These are phyloP conservation scores for Peromyscus eremicus DNA, from an alignment of 2,797 vertebrate species.

Conservation along the genomic window DNA sequence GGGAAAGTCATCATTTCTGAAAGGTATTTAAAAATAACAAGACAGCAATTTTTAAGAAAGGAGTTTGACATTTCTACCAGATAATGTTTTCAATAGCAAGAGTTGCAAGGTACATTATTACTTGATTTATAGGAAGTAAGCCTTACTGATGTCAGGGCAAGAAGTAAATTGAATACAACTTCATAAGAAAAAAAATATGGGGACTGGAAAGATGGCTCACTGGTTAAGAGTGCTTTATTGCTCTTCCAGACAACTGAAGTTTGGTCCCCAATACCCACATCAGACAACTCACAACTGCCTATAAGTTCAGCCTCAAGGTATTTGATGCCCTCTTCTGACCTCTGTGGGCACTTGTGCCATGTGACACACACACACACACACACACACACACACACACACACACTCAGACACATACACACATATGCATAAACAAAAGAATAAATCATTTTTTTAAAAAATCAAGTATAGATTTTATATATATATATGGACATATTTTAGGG, in stretches of 20 bases:
- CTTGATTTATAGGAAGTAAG: slow-evolving; percentile 50
- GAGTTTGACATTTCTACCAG: slow-evolving; percentile 26
- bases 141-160: slow-evolving; percentile 38
- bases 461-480: not conserved
- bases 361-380: not conserved
- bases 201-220: not conserved
- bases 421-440: not conserved
- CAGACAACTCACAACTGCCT: not conserved
- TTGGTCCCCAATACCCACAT: not conserved
- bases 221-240: not conserved
- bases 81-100: not conserved
- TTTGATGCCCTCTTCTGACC: not conserved
- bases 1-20: slow-evolving; percentile 15
- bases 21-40: slow-evolving; percentile 26
- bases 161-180: slow-evolving; percentile 50
- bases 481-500: not conserved
- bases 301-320: not conserved
- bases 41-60: slow-evolving; percentile 42
- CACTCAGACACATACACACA: not conserved
- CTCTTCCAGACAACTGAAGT: not conserved
- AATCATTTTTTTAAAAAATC: not conserved
- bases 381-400: not conserved
- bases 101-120: slow-evolving; percentile 43
- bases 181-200: slow-evolving; percentile 42
- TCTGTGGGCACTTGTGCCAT: not conserved